Evolutionary conservation across 2,113 vertebrate genomes (phyloP), one percentile per base, ranked within the genome.

Genomic region (Centropristis striata): DNA sequence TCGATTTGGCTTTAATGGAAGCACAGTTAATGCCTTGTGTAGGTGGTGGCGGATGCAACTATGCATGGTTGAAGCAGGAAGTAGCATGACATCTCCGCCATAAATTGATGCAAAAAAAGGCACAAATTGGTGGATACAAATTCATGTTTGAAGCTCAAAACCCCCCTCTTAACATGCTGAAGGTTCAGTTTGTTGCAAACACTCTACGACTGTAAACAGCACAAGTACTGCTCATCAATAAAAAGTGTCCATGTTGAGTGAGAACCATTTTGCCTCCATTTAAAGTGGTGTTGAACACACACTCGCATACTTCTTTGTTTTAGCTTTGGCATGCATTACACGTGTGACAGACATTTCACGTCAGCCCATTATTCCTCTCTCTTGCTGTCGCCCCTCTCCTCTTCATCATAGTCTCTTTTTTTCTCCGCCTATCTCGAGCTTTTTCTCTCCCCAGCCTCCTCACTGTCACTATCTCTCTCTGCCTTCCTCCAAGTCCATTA

Each of bases 401-500:
- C 63, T 57, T 41, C 23, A 25, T 71, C 70, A n/a, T 18, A 15
- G 23, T 32, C 60, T 50, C 28, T 60, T 16, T 8, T n/a, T 50
- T 49, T 51, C 20, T 16, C 25, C 6, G 5, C 18, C 27, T 9
- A 0, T 8, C 36, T 53, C 39, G 5, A 16, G 11, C 21, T 21
- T 49, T 11, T 60, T 6, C 60, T 46, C 47, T n/a, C 16, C 10
- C 6, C 5, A 4, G 16, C 51, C 50, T 72, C 25, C n/a, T 70
- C 67, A n/a, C 55, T 21, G 36, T n/a, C 71, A 21, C 51, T 46
- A 25, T 83, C 68, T 72, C 66, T 16, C 60, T 1, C 39, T 27
- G 41, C 53, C 49, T 67, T 36, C 49, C 49, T 69, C 55, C 47
- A 21, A 80, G 14, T 84, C 80, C 71, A 89, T 92, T 86, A 90